Base-by-base conservation (phyloP, 1,140 invertebrate genomes). In the Drosophila santomea region DNA sequence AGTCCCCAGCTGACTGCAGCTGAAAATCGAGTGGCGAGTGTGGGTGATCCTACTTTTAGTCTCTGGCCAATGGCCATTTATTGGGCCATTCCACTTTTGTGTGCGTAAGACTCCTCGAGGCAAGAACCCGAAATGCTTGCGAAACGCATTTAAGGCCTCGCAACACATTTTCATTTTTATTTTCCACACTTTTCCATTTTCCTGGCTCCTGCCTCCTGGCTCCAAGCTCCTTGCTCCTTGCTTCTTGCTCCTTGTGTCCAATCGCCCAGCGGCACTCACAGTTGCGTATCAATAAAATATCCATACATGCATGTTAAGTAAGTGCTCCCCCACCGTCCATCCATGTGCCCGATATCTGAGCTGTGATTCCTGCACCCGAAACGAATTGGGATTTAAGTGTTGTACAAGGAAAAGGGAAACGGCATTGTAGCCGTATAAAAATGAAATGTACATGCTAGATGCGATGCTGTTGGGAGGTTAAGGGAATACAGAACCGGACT, bases 271-370 rank as follows among this genome's bases (percentile, higher is more conserved):
- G 66, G 71, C 82, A 64, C 83, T 71, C 78, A 73, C 69, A 75
- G 50, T 78, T 82, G 74, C 73, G 84, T 89, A 89, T 89, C 85
- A 89, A 89, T 89, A 89, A 90, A 89, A 89, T 89, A 89, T 89
- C 77, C 84, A 89, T 89, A 89, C 85, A 90, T 89, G 85, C 84
- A 89, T 89, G 84, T 78, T 90, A 89, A 89, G 84, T 89, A 90
- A 89, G 85, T 89, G 84, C 71, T 43, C 43, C 59, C 38, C 41
- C 17, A 41, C 20, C 39, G 11, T 14, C 57, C 28, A 15, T 32
- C 20, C 35, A 15, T 56, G 28, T n/a, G 10, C 15, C 23, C 54
- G 75, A 72, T 81, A 67, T 69, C 62, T 72, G 61, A 50, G 81
- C 80, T 88, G 84, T 88, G 83, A 88, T 88, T 88, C 76, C 67